Evolutionary conservation across 1,140 invertebrate genomes (phyloP).

Genomic region (Drosophila pandora): DNA sequence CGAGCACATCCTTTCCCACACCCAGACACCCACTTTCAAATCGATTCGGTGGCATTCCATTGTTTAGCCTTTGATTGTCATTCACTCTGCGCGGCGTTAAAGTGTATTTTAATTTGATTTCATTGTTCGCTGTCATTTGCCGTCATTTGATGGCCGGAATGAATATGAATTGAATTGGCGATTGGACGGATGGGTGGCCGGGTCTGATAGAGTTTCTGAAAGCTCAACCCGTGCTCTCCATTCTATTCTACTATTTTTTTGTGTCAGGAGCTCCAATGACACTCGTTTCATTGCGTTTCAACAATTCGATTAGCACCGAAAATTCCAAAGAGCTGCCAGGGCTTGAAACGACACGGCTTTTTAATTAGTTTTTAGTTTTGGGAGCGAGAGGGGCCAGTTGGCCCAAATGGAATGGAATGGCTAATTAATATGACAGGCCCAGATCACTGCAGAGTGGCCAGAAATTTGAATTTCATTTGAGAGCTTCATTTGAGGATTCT

Average conservation of each 20-base stretch:
- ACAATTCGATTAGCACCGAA: slow-evolving; percentile 57
- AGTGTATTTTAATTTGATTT: slow-evolving; percentile 82
- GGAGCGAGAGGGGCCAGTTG: not conserved
- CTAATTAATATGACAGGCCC: slow-evolving; percentile 75
- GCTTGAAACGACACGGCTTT: slow-evolving; percentile 61
- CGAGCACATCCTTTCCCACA: slow-evolving; percentile 2
- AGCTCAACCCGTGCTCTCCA: not conserved
- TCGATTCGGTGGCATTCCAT: slow-evolving; percentile 52
- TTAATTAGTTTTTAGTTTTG: slow-evolving; percentile 76
- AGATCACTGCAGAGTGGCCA: slow-evolving; percentile 10
- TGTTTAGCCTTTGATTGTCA: slow-evolving; percentile 79
- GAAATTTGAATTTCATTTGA: slow-evolving; percentile 62
- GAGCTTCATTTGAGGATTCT: slow-evolving; percentile 13
- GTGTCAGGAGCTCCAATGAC: slow-evolving; percentile 28
- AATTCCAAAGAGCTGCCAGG: slow-evolving; percentile 1
- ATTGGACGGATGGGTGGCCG: slow-evolving; percentile 1
- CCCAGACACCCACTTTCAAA: not conserved
- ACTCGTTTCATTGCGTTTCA: slow-evolving; percentile 58
- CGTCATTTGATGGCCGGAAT: slow-evolving; percentile 69
- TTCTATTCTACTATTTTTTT: slow-evolving; percentile 7
- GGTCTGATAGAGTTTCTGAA: not conserved
- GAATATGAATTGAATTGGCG: slow-evolving; percentile 72
- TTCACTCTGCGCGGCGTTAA: slow-evolving; percentile 65
- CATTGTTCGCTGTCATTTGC: slow-evolving; percentile 77
- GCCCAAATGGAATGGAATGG: slow-evolving; percentile 33